Evolutionary conservation across 2,113 vertebrate genomes (phyloP).

Genomic region (Rhinopomastus cyanomelas): DNA sequence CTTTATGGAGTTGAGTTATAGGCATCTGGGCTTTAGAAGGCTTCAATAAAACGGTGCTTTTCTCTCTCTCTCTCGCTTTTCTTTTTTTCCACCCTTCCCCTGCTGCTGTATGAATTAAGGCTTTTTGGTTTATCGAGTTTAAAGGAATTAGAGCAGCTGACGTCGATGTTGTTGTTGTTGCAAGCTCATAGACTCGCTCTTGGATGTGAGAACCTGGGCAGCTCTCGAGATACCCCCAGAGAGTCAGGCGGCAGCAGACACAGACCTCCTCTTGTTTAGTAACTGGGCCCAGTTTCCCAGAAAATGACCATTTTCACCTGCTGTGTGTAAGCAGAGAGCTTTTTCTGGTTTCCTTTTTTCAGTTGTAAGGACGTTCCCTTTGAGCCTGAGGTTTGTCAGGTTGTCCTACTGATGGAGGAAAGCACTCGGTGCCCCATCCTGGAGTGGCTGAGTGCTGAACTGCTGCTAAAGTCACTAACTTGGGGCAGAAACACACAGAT

Average conservation of each 20-base stretch:
- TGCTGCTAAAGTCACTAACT: background rate
- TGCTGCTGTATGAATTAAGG: constrained; percentile 49
- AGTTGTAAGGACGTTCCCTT: background rate
- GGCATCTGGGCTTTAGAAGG: constrained; percentile 48
- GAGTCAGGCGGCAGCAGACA: background rate
- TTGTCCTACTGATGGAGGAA: background rate
- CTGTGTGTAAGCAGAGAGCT: background rate
- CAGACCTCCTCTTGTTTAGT: background rate
- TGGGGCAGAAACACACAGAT: background rate
- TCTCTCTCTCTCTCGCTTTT: background rate
- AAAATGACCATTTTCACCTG: background rate
- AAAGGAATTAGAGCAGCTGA: constrained; percentile 52
- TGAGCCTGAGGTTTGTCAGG: background rate
- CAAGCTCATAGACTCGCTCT: background rate
- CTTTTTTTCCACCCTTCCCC: background rate
- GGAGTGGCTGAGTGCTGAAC: background rate
- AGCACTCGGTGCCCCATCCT: background rate
- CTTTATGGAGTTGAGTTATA: constrained; percentile 64
- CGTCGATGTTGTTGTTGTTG: background rate
- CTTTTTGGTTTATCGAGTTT: constrained; percentile 21
- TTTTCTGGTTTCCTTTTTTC: background rate
- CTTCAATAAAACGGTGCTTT: constrained; percentile 39
- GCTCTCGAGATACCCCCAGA: background rate
- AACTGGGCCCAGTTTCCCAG: background rate
- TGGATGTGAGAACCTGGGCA: background rate